Evolutionary conservation across 2,113 vertebrate species (phyloP).

Genomic region (Limanda limanda): DNA sequence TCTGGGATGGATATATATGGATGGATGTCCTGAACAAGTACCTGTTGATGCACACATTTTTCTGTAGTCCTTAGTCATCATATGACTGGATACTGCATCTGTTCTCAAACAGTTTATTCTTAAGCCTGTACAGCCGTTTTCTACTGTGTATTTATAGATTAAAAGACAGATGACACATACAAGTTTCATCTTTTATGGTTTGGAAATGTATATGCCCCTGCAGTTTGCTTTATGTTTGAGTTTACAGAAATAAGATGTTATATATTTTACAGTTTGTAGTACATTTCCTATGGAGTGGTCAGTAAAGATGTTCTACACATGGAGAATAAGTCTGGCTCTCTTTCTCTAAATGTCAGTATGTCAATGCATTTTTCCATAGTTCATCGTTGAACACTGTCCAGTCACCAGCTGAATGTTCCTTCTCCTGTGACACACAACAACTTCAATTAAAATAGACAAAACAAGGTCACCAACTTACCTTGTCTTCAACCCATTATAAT

Average conservation of each 20-base stretch:
- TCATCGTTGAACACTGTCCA: no score
- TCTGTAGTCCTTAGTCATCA: conserved; percentile 74
- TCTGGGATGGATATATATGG: conserved; percentile 5
- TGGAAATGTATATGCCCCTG: conserved; percentile 1
- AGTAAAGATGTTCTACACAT: conserved; percentile 39
- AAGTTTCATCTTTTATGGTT: conserved; percentile 10
- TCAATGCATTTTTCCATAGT: no score
- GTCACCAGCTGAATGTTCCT: no score
- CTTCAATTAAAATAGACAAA: no score
- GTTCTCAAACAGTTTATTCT: conserved; percentile 33
- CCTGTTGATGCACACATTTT: conserved; percentile 38
- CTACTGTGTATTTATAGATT: conserved; percentile 66
- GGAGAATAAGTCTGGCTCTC: background rate
- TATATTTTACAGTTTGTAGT: background rate
- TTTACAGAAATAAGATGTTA: background rate
- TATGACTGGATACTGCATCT: conserved; percentile 70
- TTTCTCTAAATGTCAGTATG: background rate
- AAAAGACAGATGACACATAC: conserved; percentile 30
- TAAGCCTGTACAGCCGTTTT: conserved; percentile 71
- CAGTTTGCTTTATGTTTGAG: background rate
- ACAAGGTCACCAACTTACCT: no score
- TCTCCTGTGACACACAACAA: no score
- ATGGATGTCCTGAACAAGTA: conserved; percentile 16
- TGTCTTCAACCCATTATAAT: no score
- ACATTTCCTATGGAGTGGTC: background rate